phyloP scores from a whole-genome alignment of 2,888 invertebrate species.

The Agrypnus murinus region DNA sequence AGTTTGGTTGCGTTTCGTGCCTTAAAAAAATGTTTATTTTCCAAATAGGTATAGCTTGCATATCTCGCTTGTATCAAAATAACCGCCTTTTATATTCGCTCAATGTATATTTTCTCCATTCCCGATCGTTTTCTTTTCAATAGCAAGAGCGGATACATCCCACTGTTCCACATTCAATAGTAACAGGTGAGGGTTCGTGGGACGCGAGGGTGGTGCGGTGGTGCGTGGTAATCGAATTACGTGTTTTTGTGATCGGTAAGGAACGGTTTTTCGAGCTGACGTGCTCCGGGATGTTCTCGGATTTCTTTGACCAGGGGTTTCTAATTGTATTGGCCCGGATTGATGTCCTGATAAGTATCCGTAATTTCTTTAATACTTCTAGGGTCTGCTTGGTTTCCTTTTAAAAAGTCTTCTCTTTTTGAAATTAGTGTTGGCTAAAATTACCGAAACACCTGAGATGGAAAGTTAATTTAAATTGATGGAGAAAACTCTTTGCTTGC shows the following conservation, averaged over 20 bases:
- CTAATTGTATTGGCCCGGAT: conserved; percentile 60
- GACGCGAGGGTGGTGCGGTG: conserved; percentile 54
- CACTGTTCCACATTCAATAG: conserved; percentile 47
- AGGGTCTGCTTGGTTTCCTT: conserved; percentile 20
- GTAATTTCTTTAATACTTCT: conserved; percentile 57
- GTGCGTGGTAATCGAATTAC: conserved; percentile 61
- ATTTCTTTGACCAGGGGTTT: conserved; percentile 57
- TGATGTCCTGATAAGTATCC: conserved; percentile 57
- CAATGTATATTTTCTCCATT: conserved; percentile 36
- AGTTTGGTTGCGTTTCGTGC: conserved; percentile 2
- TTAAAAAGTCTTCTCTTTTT: conserved; percentile 21
- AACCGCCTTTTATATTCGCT: conserved; percentile 30
- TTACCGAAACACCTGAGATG: background rate
- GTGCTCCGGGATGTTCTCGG: conserved; percentile 55
- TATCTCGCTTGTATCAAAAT: conserved; percentile 33
- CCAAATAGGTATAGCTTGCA: conserved; percentile 19
- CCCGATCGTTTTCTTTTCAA: conserved; percentile 44
- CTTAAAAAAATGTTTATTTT: conserved; percentile 34
- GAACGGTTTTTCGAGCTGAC: conserved; percentile 56
- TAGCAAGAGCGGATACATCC: conserved; percentile 44
- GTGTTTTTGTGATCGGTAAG: conserved; percentile 61
- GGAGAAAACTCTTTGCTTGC: background rate
- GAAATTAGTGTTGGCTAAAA: background rate
- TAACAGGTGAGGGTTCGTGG: conserved; percentile 43
- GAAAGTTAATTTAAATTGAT: background rate